Evolutionary conservation across 2,113 vertebrate species (phyloP), one percentile per base, ranked within the genome.

Genomic region (Coturnix japonica): DNA sequence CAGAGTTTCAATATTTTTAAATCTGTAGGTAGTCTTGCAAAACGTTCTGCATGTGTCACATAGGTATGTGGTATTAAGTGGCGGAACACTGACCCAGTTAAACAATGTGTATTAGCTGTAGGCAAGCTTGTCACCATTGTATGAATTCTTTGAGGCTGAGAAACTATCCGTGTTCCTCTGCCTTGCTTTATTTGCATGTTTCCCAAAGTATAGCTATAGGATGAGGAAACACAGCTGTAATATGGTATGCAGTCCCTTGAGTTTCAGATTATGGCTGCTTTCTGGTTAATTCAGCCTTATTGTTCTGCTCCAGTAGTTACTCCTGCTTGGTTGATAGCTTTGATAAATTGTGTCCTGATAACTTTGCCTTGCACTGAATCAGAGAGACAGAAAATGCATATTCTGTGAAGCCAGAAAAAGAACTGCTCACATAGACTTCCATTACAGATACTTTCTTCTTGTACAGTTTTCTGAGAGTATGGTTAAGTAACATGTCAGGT

Each of bases 71-170:
- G 31, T 61, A 63, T 60, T 57, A n/a, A 74, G 66, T 89, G 87
- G 28, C 67, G 44, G 81, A 91, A 87, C 84, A 51, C 51, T 96
- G 91, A 92, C 89, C 84, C 90, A 88, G 20, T 59, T 94, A 87
- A 88, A 22, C 28, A 41, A 6, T 81, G 39, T 77, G 69, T 63
- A 85, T 94, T 90, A 86, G 75, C 91, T 94, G 65, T 81, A 89
- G 83, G 90, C 66, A 79, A 87, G 57, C 82, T 95, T 89, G 66
- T 95, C 89, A 83, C 67, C 75, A 61, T 79, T 93, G 30, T 92
- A 15, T 57, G 44, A 49, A 87, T 95, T 89, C 85, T 95, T 94
- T 63, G 74, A 93, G 66, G 83, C 86, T 8, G 0, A 65, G 74
- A 91, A 93, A 23, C 63, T 81, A 46, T 79, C 66, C 76, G 28